These are phyloP conservation scores for Rhingia rostrata DNA, from an alignment of 2,888 invertebrate genomes.

Conservation along the genomic window DNA sequence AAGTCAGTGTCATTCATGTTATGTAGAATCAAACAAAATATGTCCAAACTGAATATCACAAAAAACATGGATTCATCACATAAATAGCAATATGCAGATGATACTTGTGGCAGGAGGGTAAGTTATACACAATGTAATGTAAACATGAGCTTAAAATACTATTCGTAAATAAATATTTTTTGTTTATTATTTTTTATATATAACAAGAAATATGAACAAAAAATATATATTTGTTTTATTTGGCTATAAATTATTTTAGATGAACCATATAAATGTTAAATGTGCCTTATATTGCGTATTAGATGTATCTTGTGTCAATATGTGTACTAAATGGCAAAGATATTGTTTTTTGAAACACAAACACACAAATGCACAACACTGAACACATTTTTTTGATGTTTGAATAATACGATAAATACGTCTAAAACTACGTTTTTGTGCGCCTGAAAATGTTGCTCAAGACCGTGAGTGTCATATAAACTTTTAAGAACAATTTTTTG, in stretches of 20 bases:
- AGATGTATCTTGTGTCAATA: constrained; percentile 36
- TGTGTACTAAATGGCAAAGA: constrained; percentile 32
- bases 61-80: constrained; percentile 74
- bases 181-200: constrained; percentile 17
- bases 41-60: constrained; percentile 67
- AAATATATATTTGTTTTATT: constrained; percentile 5
- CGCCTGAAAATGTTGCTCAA: too few relatives aligned
- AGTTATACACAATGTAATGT: constrained; percentile 76
- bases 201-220: background rate
- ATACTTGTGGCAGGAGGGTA: constrained; percentile 83
- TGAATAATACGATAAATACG: background rate
- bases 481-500: too few relatives aligned
- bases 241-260: background rate
- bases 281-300: constrained; percentile 36
- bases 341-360: constrained; percentile 13
- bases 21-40: constrained; percentile 66
- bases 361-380: constrained; percentile 12
- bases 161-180: background rate
- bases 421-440: too few relatives aligned
- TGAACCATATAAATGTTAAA: constrained; percentile 37
- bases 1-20: constrained; percentile 74
- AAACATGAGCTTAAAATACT: constrained; percentile 34
- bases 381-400: background rate
- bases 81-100: constrained; percentile 81
- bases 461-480: too few relatives aligned